Evolutionary conservation across 2,888 invertebrate genomes (phyloP).

Genomic region (Cryptosula pallasiana): DNA sequence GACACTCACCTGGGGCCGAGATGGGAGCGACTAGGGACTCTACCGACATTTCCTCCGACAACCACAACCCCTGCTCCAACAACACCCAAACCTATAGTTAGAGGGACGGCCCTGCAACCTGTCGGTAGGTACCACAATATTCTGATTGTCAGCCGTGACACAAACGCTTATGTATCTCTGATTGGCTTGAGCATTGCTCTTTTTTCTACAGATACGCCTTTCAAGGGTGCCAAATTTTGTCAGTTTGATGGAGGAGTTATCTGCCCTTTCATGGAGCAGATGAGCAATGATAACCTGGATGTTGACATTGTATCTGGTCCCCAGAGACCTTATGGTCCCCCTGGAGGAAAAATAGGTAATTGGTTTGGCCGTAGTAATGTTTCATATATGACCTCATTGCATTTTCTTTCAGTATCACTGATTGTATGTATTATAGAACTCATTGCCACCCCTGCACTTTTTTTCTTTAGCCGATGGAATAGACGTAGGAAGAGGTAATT

Average conservation of each 20-base stretch:
- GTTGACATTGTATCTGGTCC: not conserved
- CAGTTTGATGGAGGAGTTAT: not conserved
- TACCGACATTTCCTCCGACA: slow-evolving; percentile 11
- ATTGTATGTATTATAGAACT: too few relatives aligned
- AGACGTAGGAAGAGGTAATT: too few relatives aligned
- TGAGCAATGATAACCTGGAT: not conserved
- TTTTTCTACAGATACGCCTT: not conserved
- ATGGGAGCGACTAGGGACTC: slow-evolving; percentile 13
- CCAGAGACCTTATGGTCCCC: slow-evolving; percentile 11
- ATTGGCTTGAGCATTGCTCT: not conserved
- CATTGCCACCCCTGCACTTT: too few relatives aligned
- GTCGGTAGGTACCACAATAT: too few relatives aligned
- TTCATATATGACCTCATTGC: too few relatives aligned
- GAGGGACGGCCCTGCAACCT: not conserved
- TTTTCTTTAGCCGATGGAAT: too few relatives aligned
- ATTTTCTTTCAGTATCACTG: too few relatives aligned
- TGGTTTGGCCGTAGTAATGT: too few relatives aligned
- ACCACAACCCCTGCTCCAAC: not conserved
- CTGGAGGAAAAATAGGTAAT: too few relatives aligned
- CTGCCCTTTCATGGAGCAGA: slow-evolving; percentile 15
- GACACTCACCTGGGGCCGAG: not conserved
- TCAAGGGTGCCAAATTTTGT: not conserved
- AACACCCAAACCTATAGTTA: not conserved
- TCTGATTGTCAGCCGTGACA: not conserved
- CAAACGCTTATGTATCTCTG: not conserved